Evolutionary conservation across 2,113 vertebrate species (phyloP).

Genomic region (Alaudala cheleensis): DNA sequence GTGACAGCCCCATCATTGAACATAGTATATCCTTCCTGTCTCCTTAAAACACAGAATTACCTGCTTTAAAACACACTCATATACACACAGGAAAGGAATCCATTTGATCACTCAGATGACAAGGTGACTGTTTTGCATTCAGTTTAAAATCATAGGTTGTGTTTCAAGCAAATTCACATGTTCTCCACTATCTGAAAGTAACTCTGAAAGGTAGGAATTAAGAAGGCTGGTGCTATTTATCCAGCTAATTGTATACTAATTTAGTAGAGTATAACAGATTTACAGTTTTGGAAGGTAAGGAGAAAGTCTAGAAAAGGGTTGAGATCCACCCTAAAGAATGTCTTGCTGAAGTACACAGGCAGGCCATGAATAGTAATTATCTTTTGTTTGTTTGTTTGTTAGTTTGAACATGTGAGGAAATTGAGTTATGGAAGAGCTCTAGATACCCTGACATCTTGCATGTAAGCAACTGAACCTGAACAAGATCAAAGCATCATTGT

Average conservation of each 20-base stretch:
- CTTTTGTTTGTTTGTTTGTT: background rate
- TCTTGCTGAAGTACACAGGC: background rate
- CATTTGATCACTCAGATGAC: background rate
- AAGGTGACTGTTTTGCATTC: background rate
- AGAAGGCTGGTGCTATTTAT: background rate
- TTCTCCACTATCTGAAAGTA: background rate
- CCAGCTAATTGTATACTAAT: background rate
- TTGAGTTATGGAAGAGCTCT: background rate
- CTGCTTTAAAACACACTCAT: background rate
- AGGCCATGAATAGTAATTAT: background rate
- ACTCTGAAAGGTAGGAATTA: background rate
- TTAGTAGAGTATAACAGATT: background rate
- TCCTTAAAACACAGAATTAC: background rate
- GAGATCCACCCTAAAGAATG: background rate
- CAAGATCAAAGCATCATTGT: background rate
- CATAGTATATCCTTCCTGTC: background rate
- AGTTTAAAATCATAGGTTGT: background rate
- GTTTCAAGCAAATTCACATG: background rate
- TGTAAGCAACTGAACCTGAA: background rate
- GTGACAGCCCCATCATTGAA: background rate
- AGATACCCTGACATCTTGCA: background rate
- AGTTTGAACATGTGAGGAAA: background rate
- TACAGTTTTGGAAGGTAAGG: background rate
- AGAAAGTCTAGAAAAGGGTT: background rate
- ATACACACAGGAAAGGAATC: background rate